phyloP scores from a whole-genome alignment of 2,797 vertebrate species.

The Bryconaethiops microstoma region DNA sequence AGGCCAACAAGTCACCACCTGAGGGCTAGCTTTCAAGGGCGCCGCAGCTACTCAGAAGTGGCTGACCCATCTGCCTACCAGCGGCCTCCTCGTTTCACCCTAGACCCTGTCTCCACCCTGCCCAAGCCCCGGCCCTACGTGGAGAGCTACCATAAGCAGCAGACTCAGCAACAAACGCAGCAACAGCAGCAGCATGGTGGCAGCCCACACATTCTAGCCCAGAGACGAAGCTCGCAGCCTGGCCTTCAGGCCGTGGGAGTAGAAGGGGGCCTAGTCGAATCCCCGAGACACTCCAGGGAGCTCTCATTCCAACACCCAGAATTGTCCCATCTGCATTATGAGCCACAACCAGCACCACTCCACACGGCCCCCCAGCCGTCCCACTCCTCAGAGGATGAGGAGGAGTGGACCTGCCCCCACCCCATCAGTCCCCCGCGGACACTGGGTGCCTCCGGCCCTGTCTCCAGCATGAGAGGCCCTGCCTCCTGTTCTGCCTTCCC shows the following conservation, averaged over 20 bases:
- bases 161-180: conserved; percentile 62
- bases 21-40: conserved; percentile 93
- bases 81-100: conserved; percentile 84
- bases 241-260: conserved; percentile 69
- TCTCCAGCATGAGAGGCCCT: conserved; percentile 84
- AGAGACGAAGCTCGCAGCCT: conserved; percentile 68
- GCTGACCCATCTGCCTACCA: conserved; percentile 89
- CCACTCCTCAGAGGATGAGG: conserved; percentile 93
- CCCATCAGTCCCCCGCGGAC: conserved; percentile 84
- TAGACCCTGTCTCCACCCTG: conserved; percentile 89
- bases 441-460: conserved; percentile 74
- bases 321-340: conserved; percentile 88
- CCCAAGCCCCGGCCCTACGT: conserved; percentile 91
- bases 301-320: conserved; percentile 82
- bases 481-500: conserved; percentile 93
- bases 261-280: conserved; percentile 70
- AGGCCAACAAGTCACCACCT: conserved; percentile 89
- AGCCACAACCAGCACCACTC: conserved; percentile 80
- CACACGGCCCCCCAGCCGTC: conserved; percentile 70
- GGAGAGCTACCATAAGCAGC: conserved; percentile 81
- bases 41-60: conserved; percentile 94
- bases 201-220: conserved; percentile 67
- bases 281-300: conserved; percentile 78
- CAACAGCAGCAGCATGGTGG: conserved; percentile 75
- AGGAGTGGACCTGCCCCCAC: conserved; percentile 91